Evolutionary conservation across 1,140 invertebrate species (phyloP).

Genomic region (Magallana ariakensis): DNA sequence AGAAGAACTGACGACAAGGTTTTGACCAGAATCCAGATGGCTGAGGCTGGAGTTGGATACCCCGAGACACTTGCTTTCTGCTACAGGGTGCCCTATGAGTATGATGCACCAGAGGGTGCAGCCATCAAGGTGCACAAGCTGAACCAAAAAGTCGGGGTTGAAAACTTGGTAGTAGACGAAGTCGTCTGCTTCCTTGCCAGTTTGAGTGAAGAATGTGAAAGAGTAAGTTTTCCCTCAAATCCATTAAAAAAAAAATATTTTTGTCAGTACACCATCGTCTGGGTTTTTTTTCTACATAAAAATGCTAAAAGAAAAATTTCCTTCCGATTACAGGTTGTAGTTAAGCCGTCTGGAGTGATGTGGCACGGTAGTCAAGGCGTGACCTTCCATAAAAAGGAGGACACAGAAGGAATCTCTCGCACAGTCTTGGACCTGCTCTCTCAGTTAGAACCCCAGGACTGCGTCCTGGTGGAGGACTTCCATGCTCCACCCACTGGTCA

Average conservation of each 20-base stretch:
- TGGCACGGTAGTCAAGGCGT: constrained; percentile 64
- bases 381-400: constrained; percentile 53
- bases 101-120: constrained; percentile 6
- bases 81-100: constrained; percentile 38
- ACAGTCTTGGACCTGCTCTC: constrained; percentile 54
- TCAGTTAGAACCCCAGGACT: constrained; percentile 51
- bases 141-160: neutral
- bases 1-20: constrained; percentile 65
- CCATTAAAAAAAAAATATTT: neutral
- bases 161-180: constrained; percentile 6
- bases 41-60: constrained; percentile 51
- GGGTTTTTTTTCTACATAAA: too few species aligned
- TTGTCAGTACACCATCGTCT: too few species aligned
- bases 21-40: constrained; percentile 59
- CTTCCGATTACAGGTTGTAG: constrained; percentile 62
- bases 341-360: constrained; percentile 65
- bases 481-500: constrained; percentile 14
- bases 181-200: constrained; percentile 32
- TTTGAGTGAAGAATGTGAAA: too few species aligned
- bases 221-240: too few species aligned
- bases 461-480: constrained; percentile 63
- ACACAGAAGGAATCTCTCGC: constrained; percentile 43
- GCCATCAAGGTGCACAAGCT: constrained; percentile 24
- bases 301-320: too few species aligned
- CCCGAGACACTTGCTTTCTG: constrained; percentile 64